These are phyloP conservation scores for Hucho hucho DNA, from an alignment of 2,113 vertebrate genomes.

Conservation along the genomic window DNA sequence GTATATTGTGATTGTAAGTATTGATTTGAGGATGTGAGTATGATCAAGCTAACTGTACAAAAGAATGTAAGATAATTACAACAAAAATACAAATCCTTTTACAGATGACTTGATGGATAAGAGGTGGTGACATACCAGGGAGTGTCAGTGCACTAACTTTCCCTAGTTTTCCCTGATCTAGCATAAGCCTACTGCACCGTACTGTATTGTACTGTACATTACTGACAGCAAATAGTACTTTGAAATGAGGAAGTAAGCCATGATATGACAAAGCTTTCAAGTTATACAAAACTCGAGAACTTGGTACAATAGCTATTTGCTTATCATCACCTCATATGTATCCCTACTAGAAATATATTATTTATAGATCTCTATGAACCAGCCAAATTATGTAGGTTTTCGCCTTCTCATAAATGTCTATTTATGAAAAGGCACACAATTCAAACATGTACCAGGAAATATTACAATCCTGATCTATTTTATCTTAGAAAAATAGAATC, in stretches of 20 bases:
- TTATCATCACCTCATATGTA: constrained; percentile 35
- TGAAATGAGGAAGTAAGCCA: constrained; percentile 24
- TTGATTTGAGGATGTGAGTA: constrained; percentile 16
- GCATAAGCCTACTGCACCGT: not conserved
- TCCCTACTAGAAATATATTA: constrained; percentile 33
- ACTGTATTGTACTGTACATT: not conserved
- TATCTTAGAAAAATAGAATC: constrained; percentile 42
- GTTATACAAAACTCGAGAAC: constrained; percentile 49
- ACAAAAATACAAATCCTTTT: constrained; percentile 1
- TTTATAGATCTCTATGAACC: constrained; percentile 39
- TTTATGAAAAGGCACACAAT: constrained; percentile 79
- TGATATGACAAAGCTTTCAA: constrained; percentile 33
- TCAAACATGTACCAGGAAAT: constrained; percentile 48
- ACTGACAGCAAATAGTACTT: constrained; percentile 15
- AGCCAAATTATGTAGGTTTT: constrained; percentile 45
- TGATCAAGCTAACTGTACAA: constrained; percentile 20
- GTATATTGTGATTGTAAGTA: constrained; percentile 8
- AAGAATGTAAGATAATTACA: constrained; percentile 7
- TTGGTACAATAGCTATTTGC: constrained; percentile 33
- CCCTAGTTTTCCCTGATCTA: constrained; percentile 18
- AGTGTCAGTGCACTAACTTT: not conserved
- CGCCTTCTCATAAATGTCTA: constrained; percentile 75
- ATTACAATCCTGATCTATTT: constrained; percentile 38
- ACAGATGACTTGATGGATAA: not conserved
- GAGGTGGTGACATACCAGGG: not conserved